These are phyloP conservation scores for Hetaerina titia DNA, from an alignment of 2,888 invertebrate genomes.

Conservation along the genomic window DNA sequence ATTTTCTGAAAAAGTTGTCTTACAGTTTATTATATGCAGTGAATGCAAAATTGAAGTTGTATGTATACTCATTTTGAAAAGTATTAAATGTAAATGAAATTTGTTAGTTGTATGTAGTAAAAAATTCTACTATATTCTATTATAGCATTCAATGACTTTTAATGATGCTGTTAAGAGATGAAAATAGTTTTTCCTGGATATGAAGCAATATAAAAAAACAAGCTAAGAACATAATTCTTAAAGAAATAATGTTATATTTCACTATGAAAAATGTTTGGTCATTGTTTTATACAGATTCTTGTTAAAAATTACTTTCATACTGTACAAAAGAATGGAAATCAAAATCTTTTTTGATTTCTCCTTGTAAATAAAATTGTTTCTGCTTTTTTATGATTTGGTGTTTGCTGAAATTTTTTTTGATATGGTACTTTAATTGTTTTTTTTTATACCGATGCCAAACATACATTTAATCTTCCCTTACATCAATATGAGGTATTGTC, in stretches of 20 bases:
- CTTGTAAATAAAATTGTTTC: slow-evolving; percentile 20
- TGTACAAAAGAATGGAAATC: slow-evolving; percentile 18
- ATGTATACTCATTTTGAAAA: background rate
- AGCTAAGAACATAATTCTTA: background rate
- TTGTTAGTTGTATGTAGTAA: background rate
- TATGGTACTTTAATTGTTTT: no score
- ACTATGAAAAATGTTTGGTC: background rate
- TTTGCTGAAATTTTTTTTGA: background rate
- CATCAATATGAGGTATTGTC: no score
- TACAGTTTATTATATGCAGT: background rate
- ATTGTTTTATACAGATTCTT: background rate
- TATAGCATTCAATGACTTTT: background rate
- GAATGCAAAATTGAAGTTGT: background rate
- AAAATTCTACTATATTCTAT: background rate
- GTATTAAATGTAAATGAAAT: background rate
- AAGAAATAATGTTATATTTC: background rate
- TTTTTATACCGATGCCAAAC: no score
- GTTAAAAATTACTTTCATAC: background rate
- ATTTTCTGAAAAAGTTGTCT: background rate
- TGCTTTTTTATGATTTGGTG: background rate
- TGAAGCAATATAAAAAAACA: background rate
- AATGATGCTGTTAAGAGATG: background rate
- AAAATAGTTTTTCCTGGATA: background rate
- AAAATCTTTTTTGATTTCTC: background rate
- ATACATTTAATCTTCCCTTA: no score